Evolutionary conservation across 2,888 invertebrate genomes (phyloP).

Genomic region (Callinectes sapidus): DNA sequence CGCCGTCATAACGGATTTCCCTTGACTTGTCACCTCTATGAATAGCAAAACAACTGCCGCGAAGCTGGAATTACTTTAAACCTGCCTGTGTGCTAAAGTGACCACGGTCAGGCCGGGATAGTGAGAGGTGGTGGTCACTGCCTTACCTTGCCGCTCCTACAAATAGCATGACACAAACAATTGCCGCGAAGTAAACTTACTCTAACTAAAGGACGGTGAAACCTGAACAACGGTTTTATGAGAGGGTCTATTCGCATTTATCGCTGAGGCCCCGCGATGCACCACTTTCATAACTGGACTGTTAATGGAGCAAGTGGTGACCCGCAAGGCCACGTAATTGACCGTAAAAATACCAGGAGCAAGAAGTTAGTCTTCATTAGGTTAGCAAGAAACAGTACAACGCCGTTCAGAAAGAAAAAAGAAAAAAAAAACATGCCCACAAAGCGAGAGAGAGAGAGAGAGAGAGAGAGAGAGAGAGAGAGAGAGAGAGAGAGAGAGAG

Average conservation of each 20-base stretch:
- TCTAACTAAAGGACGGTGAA: not conserved
- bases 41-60: not conserved
- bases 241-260: not conserved
- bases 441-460: not conserved
- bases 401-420: not conserved
- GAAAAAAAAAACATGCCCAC: not conserved
- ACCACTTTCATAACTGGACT: not conserved
- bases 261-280: not conserved
- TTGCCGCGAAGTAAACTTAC: not conserved
- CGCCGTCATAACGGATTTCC: not conserved
- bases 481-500: constrained; percentile 1
- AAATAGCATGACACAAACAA: not conserved
- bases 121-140: not conserved
- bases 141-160: not conserved
- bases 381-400: not conserved
- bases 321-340: not conserved
- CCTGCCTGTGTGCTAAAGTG: not conserved
- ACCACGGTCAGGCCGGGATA: not conserved
- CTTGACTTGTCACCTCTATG: not conserved
- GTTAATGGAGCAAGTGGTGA: not conserved
- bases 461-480: constrained; percentile 3
- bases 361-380: not conserved
- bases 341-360: not conserved
- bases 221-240: not conserved
- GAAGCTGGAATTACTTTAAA: not conserved